Conservation (phyloP, 1,140 invertebrate genomes). For the Odontomachus brunneus region DNA sequence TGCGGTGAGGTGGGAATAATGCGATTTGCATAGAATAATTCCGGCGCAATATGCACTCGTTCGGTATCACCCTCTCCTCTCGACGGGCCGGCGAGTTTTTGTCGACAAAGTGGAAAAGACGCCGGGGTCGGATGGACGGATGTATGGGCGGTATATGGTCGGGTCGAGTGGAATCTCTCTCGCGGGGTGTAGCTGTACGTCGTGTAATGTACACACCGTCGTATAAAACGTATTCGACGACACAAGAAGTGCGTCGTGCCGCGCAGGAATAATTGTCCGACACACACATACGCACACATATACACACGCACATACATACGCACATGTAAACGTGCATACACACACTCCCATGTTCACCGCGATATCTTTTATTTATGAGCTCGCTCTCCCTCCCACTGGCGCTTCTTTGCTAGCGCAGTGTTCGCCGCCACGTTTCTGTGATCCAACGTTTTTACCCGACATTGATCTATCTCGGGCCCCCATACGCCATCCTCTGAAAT, state of each 20-base stretch:
- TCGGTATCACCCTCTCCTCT: constrained; percentile 48
- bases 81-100: constrained; percentile 8
- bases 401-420: constrained; percentile 10
- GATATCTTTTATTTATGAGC: constrained; percentile 60
- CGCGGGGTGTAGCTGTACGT: constrained; percentile 12
- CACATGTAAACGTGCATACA: no score
- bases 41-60: constrained; percentile 52
- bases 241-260: constrained; percentile 48
- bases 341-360: not conserved
- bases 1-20: constrained; percentile 62
- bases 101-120: constrained; percentile 22
- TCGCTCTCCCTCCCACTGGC: not conserved
- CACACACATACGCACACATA: not conserved
- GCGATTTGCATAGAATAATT: constrained; percentile 68
- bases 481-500: constrained; percentile 2
- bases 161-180: constrained; percentile 41
- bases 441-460: constrained; percentile 38
- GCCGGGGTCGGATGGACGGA: not conserved
- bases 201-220: constrained; percentile 20
- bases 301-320: no score
- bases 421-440: constrained; percentile 27
- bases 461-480: constrained; percentile 30
- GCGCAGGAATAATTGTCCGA: constrained; percentile 50
- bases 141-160: no score
- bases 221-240: constrained; percentile 46